A percentile compares a stretch with the other conserved stretches of the same genome.
phyloP scores from a whole-genome alignment of 2,113 vertebrate genomes.

The Grus americana region DNA sequence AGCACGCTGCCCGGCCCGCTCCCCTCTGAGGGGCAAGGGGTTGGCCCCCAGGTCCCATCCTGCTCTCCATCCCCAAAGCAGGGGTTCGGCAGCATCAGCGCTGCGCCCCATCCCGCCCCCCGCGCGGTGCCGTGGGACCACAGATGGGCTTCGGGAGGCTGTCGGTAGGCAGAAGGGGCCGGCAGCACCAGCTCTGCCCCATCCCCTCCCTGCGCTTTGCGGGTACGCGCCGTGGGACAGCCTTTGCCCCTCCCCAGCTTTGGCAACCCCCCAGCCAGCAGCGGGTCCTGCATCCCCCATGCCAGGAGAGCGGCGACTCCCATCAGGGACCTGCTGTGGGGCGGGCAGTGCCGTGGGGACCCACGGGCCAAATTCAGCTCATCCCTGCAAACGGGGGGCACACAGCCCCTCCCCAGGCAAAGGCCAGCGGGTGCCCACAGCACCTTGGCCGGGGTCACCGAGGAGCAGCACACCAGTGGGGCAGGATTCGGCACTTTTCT shows the following conservation, averaged over 20 bases:
- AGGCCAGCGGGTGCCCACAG: rapidly evolving
- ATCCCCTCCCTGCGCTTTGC: neutral
- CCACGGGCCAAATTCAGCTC: neutral
- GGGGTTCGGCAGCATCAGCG: neutral
- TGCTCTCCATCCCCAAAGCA: neutral
- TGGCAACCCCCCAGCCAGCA: neutral
- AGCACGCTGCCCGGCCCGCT: neutral
- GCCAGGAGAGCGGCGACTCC: rapidly evolving
- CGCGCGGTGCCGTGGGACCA: neutral
- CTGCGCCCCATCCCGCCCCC: neutral
- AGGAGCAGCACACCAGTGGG: neutral
- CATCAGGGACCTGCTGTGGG: too few relatives aligned
- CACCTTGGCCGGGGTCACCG: rapidly evolving
- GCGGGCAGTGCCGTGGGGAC: neutral
- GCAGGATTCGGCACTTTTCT: neutral
- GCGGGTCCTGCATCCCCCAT: neutral
- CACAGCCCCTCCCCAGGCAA: too few relatives aligned
- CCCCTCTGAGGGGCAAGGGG: neutral
- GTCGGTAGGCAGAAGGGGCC: neutral
- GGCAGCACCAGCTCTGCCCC: neutral
- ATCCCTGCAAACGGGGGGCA: neutral
- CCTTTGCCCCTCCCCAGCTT: too few relatives aligned
- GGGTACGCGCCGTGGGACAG: neutral
- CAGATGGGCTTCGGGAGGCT: neutral
- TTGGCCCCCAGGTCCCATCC: neutral